Evolutionary conservation across 53 echinoderm and acorn worm species (phyloP), one percentile per base, ranked within the genome.

Genomic region (Echinarachnius parma): DNA sequence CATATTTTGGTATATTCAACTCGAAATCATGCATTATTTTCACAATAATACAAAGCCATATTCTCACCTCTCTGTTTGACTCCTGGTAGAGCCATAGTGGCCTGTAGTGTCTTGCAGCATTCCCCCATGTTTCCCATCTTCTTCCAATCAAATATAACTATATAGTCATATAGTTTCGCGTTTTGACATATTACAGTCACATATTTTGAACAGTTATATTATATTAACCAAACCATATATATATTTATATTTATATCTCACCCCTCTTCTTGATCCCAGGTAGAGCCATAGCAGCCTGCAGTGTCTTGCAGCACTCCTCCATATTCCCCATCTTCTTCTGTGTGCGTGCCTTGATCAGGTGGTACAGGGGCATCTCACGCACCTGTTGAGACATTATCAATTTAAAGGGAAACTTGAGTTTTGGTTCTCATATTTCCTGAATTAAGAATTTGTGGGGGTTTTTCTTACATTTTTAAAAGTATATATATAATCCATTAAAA

Each of bases 81-180:
- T 24, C 98, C 98, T 14, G 98, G 84, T 25, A 98, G 62, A 33
- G 79, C 81, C 98, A 98, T 98, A 28, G 98, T 91, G 15, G 85
- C 81, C 78, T 98, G 98, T n/a, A 98, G 76, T 2, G 98, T 98
- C 74, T 91, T 98, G n/a, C 91, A 87, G 59, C 90, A 98, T 14
- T 98, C 98, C 60, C 87, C 86, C 28, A 85, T 59, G 21, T 98
- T 77, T 15, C 91, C 91, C 77, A 91, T 85, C 50, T 90, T 91
- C 63, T 86, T 88, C 84, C 46, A 11, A 16, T 45, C 16, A 45
- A 10, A 16, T 11, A 45, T 16, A 45, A 16, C 10, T 45, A 45
- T 10, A 10, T 45, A 45, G 46, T 45, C 10, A 16, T 11, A 10
- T 10, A 45, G 10, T 16, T 45, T 11, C 16, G 46, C 10, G 20